Evolutionary conservation across 64 coral and sea anemone species (phyloP), one percentile per base, ranked within the genome.

Genomic region (Stylophora pistillata): DNA sequence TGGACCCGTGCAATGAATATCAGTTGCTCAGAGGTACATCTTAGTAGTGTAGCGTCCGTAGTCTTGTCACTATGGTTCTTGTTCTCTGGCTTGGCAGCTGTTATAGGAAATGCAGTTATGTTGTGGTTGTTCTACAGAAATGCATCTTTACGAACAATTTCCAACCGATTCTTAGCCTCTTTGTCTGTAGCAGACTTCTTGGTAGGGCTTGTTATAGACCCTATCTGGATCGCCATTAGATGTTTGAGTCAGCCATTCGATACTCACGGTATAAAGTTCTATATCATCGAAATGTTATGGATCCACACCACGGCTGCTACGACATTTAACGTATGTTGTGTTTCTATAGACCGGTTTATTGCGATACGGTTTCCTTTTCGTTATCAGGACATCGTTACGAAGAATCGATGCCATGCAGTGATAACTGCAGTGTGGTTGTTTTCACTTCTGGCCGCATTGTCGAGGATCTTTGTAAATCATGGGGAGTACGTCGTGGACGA

Each of bases 71-170:
- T 62, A 3, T 56, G 30, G 27, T 30, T 21, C 62, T 20, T 11
- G 10, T 62, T 82, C 3, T 82, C 78, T 62, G 31, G 78, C 61
- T 21, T 82, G 20, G 29, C 62, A 17, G 78, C 78, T 82, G 78
- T 82, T 14, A 21, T 63, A 30, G 78, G 78, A 29, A 82, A 82
- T 82, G 78, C 58, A 30, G 28, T 62, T 60, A 33, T 82, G 15
- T 20, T 82, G 15, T 82, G 78, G 78, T 57, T 62, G 18, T n/a
- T 82, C 78, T 62, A 82, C 26, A 32, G 34, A 15, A 82, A 82
- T 28, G 23, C 30, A 13, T 34, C 78, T 29, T 21, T 82, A 29
- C 20, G 57, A 82, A 82, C 17, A 30, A 62, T 82, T 12, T 82
- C 78, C n/a, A 82, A 64, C 78, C 57, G 62, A 6, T 63, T 82